Conservation (phyloP, 2,888 invertebrate genomes). For the Andrena fulva region DNA sequence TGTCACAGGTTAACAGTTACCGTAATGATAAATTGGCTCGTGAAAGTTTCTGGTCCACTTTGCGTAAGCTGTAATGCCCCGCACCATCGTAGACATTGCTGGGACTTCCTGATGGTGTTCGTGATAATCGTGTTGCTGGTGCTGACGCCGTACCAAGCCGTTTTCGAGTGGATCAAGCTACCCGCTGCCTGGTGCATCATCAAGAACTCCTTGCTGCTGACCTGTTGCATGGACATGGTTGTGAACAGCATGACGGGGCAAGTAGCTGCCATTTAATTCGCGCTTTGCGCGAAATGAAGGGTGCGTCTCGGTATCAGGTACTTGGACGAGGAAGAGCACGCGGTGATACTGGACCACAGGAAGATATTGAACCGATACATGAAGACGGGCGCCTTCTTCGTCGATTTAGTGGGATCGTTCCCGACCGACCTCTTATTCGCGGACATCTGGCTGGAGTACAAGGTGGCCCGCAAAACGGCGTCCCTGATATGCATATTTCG, state of each 20-base stretch:
- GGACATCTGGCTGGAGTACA: constrained; percentile 61
- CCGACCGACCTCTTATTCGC: constrained; percentile 80
- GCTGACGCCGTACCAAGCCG: constrained; percentile 79
- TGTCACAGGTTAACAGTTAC: constrained; percentile 17
- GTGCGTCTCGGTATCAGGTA: constrained; percentile 69
- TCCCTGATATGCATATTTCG: constrained; percentile 77
- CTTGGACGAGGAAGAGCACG: constrained; percentile 72
- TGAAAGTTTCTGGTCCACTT: constrained; percentile 16
- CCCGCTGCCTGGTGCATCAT: constrained; percentile 68
- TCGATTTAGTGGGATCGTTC: constrained; percentile 78
- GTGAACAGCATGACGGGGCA: constrained; percentile 83
- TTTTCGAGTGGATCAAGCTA: constrained; percentile 73
- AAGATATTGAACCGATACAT: constrained; percentile 75
- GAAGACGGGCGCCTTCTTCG: constrained; percentile 71
- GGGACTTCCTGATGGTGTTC: constrained; percentile 81
- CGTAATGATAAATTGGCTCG: constrained; percentile 20
- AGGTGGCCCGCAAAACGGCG: constrained; percentile 72
- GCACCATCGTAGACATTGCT: constrained; percentile 77
- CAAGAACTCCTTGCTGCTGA: constrained; percentile 75
- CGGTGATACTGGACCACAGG: constrained; percentile 73
- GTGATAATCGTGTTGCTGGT: constrained; percentile 74
- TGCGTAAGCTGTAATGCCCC: neutral
- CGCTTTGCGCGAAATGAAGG: neutral
- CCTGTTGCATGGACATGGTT: constrained; percentile 79
- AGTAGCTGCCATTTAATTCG: neutral